Evolutionary conservation across 1,140 invertebrate genomes (phyloP), one percentile per base, ranked within the genome.

Genomic region (Heliothis subflexa): DNA sequence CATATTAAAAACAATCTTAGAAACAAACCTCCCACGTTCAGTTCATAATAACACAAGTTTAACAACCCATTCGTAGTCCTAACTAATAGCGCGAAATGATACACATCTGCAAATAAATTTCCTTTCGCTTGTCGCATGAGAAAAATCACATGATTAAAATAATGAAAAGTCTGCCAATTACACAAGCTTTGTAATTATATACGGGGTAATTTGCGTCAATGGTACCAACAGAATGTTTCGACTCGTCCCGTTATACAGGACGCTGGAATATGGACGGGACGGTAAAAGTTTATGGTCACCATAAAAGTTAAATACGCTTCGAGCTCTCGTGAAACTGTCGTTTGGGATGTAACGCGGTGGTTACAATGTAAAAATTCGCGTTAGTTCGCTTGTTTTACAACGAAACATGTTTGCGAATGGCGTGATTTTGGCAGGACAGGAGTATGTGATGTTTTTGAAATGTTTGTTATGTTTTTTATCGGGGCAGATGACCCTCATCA

Each of bases 281-380:
- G 12, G 59, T 72, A 70, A 81, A 74, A 66, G 4, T 81, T 81
- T 81, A 81, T 74, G 70, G 33, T 3, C 61, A 21, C 11, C 68
- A 81, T 78, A 77, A 76, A 81, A 64, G 62, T 77, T 49, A 81
- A 77, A 74, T 55, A 54, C 18, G 33, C 52, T n/a, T 28, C n/a
- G 47, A 13, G 61, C 33, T 68, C 75, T 49, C 50, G 61, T 68
- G 62, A 57, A 68, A 77, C 40, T 55, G 75, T 57, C 75, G 49
- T 45, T n/a, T 50, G 25, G 61, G 47, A 68, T 18, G 57, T 62
- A 74, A 50, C 72, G 11, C 25, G 12, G 33, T 11, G 16, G 25
- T 62, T 61, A 62, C 9, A 4, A 59, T 33, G 54, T 57, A 73
- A 71, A 71, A 71, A 52, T 21, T n/a, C 47, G 16, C 50, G n/a